phyloP scores from a whole-genome alignment of 1,140 invertebrate species.

The Lordiphosa clarofinis region DNA sequence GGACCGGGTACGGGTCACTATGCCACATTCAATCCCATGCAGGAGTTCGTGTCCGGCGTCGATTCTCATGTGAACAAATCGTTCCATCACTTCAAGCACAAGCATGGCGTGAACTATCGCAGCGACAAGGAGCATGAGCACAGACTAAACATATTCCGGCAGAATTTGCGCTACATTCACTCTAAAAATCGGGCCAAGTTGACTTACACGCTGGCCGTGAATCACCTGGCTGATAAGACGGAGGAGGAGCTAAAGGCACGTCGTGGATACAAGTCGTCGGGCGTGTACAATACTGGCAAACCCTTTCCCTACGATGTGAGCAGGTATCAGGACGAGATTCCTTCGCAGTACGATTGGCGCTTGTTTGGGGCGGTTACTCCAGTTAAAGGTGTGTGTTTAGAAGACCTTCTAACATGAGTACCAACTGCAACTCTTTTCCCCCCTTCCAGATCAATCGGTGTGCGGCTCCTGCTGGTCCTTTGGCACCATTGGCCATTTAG shows the following conservation, averaged over 20 bases:
- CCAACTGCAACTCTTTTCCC: not conserved
- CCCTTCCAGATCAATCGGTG: slow-evolving; percentile 88
- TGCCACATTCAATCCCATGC: slow-evolving; percentile 95
- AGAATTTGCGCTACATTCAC: slow-evolving; percentile 93
- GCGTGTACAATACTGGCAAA: slow-evolving; percentile 86
- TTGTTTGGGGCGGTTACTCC: slow-evolving; percentile 95
- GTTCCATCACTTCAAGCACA: slow-evolving; percentile 88
- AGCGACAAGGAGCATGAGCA: slow-evolving; percentile 84
- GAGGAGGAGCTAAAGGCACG: slow-evolving; percentile 89
- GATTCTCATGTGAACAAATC: slow-evolving; percentile 88
- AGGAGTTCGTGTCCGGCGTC: slow-evolving; percentile 89
- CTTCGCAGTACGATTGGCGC: slow-evolving; percentile 92
- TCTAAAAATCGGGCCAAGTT: slow-evolving; percentile 90
- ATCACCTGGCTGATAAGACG: slow-evolving; percentile 93
- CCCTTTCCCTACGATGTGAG: slow-evolving; percentile 82
- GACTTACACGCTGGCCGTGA: slow-evolving; percentile 88
- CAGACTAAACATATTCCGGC: slow-evolving; percentile 90
- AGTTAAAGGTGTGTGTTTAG: slow-evolving; percentile 86
- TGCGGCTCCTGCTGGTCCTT: slow-evolving; percentile 99
- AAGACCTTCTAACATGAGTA: not conserved
- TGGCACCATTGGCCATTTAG: slow-evolving; percentile 94
- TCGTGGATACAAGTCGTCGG: slow-evolving; percentile 86
- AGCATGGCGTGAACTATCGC: slow-evolving; percentile 87
- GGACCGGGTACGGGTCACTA: slow-evolving; percentile 90
- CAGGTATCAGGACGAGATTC: slow-evolving; percentile 80